Evolutionary conservation across 2,888 invertebrate genomes (phyloP).

Genomic region (Lapara coniferarum): DNA sequence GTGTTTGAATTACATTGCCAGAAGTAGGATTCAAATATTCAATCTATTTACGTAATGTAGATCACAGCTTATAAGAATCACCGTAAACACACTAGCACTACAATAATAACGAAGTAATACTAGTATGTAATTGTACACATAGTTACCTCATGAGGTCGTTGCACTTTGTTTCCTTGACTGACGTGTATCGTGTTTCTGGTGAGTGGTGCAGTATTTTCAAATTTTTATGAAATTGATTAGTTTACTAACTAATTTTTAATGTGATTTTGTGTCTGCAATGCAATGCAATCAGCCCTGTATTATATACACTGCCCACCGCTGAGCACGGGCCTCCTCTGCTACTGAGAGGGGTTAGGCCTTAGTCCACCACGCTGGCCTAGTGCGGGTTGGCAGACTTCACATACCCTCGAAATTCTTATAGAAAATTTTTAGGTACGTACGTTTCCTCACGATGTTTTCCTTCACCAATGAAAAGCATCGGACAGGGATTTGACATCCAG

Average conservation of each 20-base stretch:
- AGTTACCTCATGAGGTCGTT: conserved; percentile 32
- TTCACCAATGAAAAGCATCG: too few relatives aligned
- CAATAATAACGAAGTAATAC: conserved; percentile 30
- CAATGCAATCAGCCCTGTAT: too few relatives aligned
- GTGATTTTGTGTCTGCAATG: too few relatives aligned
- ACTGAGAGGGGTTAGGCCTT: too few relatives aligned
- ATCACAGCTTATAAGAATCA: neutral
- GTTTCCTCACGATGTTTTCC: too few relatives aligned
- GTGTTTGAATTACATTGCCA: neutral
- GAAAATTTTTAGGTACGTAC: too few relatives aligned
- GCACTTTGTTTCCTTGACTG: conserved; percentile 36
- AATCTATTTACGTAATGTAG: neutral
- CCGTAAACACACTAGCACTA: conserved; percentile 28
- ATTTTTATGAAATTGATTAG: neutral
- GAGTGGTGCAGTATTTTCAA: neutral
- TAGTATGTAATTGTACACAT: conserved; percentile 30
- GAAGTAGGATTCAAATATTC: neutral
- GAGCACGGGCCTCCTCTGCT: too few relatives aligned
- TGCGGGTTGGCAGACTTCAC: too few relatives aligned
- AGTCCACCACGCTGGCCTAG: too few relatives aligned
- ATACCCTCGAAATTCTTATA: too few relatives aligned
- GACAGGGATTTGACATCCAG: too few relatives aligned
- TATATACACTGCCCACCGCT: too few relatives aligned
- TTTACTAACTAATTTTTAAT: neutral
- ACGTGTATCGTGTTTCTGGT: conserved; percentile 12